Evolutionary conservation across 2,113 vertebrate genomes (phyloP).

Genomic region (Phaethornis superciliosus): DNA sequence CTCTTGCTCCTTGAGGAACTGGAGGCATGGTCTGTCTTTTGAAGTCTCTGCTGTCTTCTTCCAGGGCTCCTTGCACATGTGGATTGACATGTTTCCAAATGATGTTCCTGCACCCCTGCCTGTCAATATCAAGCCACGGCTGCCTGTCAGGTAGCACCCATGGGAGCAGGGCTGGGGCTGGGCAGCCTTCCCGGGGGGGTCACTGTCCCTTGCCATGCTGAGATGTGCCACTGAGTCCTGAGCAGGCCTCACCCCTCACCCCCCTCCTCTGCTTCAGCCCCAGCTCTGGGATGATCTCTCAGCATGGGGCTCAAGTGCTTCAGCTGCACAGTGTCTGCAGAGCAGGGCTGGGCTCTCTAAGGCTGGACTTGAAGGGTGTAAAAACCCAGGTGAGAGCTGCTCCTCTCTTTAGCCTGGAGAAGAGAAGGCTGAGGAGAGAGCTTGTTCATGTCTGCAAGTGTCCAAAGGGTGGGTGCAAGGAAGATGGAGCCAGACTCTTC

Average conservation of each 20-base stretch:
- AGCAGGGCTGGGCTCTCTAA: not conserved
- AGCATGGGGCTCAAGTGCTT: fast-evolving
- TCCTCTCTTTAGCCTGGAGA: not conserved
- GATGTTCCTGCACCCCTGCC: slow-evolving; percentile 87
- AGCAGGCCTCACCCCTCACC: not conserved
- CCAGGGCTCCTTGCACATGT: slow-evolving; percentile 94
- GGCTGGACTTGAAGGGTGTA: not conserved
- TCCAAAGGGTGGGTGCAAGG: no score
- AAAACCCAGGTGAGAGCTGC: not conserved
- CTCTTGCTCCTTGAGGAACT: not conserved
- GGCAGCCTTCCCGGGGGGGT: not conserved
- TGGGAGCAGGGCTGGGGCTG: not conserved
- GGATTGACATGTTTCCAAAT: slow-evolving; percentile 93
- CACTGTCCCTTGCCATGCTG: fast-evolving
- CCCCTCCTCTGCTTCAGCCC: not conserved
- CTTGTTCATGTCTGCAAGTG: no score
- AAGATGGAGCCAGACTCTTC: no score
- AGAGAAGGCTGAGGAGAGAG: no score
- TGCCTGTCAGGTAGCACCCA: slow-evolving; percentile 81
- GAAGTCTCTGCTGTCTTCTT: not conserved
- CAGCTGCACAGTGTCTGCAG: not conserved
- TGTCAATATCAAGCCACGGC: slow-evolving; percentile 90
- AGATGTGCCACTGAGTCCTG: not conserved
- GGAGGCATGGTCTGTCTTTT: not conserved
- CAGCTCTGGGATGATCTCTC: not conserved